Base-by-base conservation (phyloP, 2,888 invertebrate genomes). In the Nomada goodeniana region DNA sequence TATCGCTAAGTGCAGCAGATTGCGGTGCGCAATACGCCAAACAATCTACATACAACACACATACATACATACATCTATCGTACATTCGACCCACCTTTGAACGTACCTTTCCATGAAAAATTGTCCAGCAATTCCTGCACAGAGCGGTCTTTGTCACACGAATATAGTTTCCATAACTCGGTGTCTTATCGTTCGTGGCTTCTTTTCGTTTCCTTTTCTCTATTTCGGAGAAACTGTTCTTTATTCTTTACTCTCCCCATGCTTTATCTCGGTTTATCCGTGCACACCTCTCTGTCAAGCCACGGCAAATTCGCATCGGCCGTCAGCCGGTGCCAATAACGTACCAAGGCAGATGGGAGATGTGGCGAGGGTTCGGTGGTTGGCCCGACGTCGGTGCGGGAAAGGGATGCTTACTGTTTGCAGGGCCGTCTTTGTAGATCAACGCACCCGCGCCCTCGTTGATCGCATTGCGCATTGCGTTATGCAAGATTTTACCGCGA, bases 321-420 rank as follows among this genome's bases (percentile, higher is more conserved):
- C 86, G 89, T 90, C 90, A 88, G 86, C 89, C 90, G 88, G 86
- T 90, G 90, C 89, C 91, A 91, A 91, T 91, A 92, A 90, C 89
- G 89, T 88, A 88, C 84, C 81, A 82, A 87, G 83, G 84, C 89
- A 89, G 89, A 89, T 86, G 87, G 89, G 80, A 83, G 85, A 87
- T 84, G 87, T 60, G 84, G 81, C 50, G 82, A 89, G 82, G 84
- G 83, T 71, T 77, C 71, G 85, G 76, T 57, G 81, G 83, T 86
- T 80, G 81, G 84, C 77, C 76, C 71, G 83, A 76, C 82, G 84
- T 72, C 78, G 83, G 76, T 52, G 80, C 75, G 83, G 80, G 29
- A 47, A 61, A 65, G 77, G 85, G 87, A 83, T 86, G 87, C 85
- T 88, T 84, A 84, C 86, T 82, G 88, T 89, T 85, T 87, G 88